Evolutionary conservation across 2,113 vertebrate genomes (phyloP).

Genomic region (Triplophysa dalaica): DNA sequence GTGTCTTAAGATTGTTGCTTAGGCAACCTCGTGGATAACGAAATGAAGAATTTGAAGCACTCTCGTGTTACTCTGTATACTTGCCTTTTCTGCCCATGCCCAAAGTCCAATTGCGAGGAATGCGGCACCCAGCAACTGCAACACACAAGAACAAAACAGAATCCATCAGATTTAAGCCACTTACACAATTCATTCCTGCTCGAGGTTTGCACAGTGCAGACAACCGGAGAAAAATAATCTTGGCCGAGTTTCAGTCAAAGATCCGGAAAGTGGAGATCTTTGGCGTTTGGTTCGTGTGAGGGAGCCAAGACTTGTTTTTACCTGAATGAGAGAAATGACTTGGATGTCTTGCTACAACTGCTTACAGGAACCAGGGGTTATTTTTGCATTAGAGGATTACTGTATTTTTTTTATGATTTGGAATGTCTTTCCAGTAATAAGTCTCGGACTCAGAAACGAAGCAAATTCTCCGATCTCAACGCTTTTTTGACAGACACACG

Average conservation of each 20-base stretch:
- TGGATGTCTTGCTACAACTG: not conserved
- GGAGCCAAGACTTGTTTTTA: slow-evolving; percentile 28
- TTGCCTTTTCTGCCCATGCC: slow-evolving; percentile 95
- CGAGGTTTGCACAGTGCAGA: slow-evolving; percentile 5
- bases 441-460: no score
- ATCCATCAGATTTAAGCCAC: slow-evolving; percentile 39
- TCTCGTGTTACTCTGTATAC: slow-evolving; percentile 35
- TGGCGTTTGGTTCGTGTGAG: not conserved
- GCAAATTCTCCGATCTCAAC: no score
- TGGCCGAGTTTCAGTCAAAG: slow-evolving; percentile 3
- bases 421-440: not conserved
- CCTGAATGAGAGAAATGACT: slow-evolving; percentile 3
- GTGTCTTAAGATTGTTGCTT: slow-evolving; percentile 39
- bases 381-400: not conserved
- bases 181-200: slow-evolving; percentile 23
- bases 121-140: slow-evolving; percentile 87
- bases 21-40: slow-evolving; percentile 34
- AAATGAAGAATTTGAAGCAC: slow-evolving; percentile 59
- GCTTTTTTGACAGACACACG: no score
- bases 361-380: slow-evolving; percentile 16
- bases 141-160: slow-evolving; percentile 58
- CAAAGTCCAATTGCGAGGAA: slow-evolving; percentile 88
- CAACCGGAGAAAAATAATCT: not conserved
- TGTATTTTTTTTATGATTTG: not conserved
- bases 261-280: not conserved